A percentile compares a stretch with the other conserved stretches of the same genome.
Conservation (phyloP, 2,888 invertebrate genomes). For the Arctia plantaginis region DNA sequence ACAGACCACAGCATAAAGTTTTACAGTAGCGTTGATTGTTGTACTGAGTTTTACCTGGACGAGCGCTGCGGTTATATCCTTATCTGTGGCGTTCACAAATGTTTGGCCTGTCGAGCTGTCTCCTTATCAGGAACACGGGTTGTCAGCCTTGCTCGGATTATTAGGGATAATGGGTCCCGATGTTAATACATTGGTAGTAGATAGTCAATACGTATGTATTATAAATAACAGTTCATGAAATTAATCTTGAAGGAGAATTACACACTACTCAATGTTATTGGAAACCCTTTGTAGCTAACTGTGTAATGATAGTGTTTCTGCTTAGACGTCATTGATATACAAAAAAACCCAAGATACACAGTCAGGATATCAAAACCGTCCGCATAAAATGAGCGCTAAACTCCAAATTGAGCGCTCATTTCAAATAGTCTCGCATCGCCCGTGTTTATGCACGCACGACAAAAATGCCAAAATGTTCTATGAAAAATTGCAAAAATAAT, state of each 20-base stretch:
- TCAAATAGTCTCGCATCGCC: no score
- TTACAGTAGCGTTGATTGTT: conserved; percentile 58
- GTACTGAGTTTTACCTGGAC: conserved; percentile 36
- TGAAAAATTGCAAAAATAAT: no score
- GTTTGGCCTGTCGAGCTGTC: conserved; percentile 59
- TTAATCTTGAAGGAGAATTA: conserved; percentile 19
- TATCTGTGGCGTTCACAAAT: conserved; percentile 64
- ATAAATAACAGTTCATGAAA: conserved; percentile 16
- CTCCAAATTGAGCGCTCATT: no score
- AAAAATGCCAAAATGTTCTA: no score
- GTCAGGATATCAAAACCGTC: no score
- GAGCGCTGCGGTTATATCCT: conserved; percentile 43
- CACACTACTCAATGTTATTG: not conserved
- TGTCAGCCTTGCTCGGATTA: conserved; percentile 68
- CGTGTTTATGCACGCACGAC: no score
- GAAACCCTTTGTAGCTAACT: conserved; percentile 12
- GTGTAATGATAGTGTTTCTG: conserved; percentile 11
- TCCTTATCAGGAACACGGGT: conserved; percentile 56
- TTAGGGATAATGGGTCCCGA: conserved; percentile 69
- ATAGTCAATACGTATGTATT: conserved; percentile 51
- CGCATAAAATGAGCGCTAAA: no score
- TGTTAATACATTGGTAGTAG: conserved; percentile 61
- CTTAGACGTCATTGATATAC: no score
- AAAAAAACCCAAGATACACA: no score
- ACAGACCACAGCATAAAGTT: conserved; percentile 66